A percentile compares a stretch with the other conserved stretches of the same genome.
phyloP scores from a whole-genome alignment of 2,113 vertebrate genomes.

The Dicerorhinus sumatrensis region DNA sequence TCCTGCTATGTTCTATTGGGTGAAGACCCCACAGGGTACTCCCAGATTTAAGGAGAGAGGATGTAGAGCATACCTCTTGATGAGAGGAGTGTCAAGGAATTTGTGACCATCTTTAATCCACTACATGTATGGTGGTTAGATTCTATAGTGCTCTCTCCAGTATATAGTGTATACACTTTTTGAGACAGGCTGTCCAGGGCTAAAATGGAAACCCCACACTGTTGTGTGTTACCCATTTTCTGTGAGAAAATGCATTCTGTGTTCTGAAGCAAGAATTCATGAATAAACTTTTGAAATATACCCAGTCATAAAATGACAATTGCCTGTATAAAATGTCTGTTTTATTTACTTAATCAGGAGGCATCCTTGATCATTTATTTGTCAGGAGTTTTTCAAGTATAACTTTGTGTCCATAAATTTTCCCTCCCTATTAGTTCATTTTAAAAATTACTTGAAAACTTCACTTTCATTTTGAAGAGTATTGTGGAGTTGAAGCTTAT shows the following conservation, averaged over 20 bases:
- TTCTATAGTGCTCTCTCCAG: rapidly evolving
- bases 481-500: neutral
- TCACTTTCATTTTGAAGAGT: constrained; percentile 71
- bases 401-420: neutral
- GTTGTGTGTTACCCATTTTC: neutral
- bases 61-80: neutral
- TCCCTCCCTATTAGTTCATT: constrained; percentile 44
- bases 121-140: rapidly evolving
- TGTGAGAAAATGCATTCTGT: neutral
- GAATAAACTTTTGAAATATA: neutral
- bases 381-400: neutral
- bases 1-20: neutral
- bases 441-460: constrained; percentile 54
- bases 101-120: neutral
- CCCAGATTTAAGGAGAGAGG: neutral
- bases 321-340: neutral
- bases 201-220: neutral
- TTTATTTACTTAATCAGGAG: neutral
- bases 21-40: neutral
- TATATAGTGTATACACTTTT: neutral
- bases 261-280: neutral
- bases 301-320: neutral
- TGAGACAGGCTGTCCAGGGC: neutral
- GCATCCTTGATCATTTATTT: neutral
- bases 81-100: neutral